Conservation (phyloP, 2,113 vertebrate species). For the Tamias sibiricus region DNA sequence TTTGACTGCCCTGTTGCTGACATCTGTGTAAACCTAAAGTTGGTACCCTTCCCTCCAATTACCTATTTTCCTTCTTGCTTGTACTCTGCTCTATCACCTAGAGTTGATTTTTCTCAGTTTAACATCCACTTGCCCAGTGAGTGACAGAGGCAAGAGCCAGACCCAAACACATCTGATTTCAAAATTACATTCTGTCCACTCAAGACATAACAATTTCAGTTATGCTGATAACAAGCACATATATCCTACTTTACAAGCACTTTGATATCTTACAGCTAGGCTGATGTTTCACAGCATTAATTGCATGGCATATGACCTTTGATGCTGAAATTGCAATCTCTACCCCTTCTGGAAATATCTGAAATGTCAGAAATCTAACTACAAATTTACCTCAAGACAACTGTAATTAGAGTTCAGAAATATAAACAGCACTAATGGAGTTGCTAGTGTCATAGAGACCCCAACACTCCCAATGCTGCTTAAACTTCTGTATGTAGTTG, state of each 20-base stretch:
- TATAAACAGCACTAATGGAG: not conserved
- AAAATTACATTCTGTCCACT: not conserved
- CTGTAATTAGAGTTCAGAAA: not conserved
- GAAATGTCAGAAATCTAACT: not conserved
- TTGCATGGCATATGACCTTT: not conserved
- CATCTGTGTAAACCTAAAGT: not conserved
- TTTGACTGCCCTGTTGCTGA: not conserved
- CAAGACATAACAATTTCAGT: not conserved
- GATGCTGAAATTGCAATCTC: not conserved
- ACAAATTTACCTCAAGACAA: not conserved
- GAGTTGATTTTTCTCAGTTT: not conserved
- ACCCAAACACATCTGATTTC: not conserved
- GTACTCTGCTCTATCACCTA: not conserved
- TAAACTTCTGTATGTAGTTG: not conserved
- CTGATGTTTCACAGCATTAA: not conserved
- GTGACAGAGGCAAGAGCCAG: not conserved
- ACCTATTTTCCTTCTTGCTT: not conserved
- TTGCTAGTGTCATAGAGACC: not conserved
- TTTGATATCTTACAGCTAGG: not conserved
- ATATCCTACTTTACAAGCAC: not conserved
- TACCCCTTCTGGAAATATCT: not conserved
- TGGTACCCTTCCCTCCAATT: not conserved
- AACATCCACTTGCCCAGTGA: not conserved
- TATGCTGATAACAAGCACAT: not conserved
- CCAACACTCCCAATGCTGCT: not conserved